Evolutionary conservation across 2,888 invertebrate genomes (phyloP), one percentile per base, ranked within the genome.

Genomic region (Idaea aversata): DNA sequence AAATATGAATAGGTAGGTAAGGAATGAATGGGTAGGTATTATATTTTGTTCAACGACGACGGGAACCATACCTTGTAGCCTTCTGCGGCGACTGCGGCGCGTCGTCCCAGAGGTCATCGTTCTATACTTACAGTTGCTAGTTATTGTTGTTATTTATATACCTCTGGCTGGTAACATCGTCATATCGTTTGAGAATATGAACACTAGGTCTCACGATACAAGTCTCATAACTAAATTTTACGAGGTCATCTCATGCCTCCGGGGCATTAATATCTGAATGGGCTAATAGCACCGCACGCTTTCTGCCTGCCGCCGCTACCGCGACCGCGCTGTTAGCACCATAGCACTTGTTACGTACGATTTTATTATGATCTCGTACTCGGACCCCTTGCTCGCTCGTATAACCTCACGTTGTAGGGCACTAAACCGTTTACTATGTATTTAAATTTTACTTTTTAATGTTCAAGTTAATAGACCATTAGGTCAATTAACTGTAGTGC

Each of bases 191-290:
- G 10, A 47, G 47, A 47, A 7, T 13, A 10, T 13, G 47, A 7
- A 47, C 47, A 47, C 13, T 47, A 47, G 10, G 47, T 13, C 47
- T 59, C 58, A 59, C 59, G 62, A 10, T 5, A 67, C 25, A 62
- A 64, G 64, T 64, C 61, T 67, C 61, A 65, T 61, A 65, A 59
- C 59, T 61, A 61, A 68, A 60, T 36, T 65, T 70, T 70, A 70
- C 70, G 71, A 71, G 73, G 73, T 66, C 73, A 66, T 69, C 61
- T 72, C 67, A 74, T 72, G 71, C 65, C 66, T 66, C 38, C 65
- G 66, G 63, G 70, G 70, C 72, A 71, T 71, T 71, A 70, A 65
- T 47, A 47, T 47, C 15, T 15, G 15, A 15, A 6, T 15, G 58
- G 58, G 58, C 15, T 59, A 59, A 59, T 16, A 59, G 67, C 67